Base-by-base conservation (phyloP, 2,888 invertebrate species). In the Cacoxenus indagator region DNA sequence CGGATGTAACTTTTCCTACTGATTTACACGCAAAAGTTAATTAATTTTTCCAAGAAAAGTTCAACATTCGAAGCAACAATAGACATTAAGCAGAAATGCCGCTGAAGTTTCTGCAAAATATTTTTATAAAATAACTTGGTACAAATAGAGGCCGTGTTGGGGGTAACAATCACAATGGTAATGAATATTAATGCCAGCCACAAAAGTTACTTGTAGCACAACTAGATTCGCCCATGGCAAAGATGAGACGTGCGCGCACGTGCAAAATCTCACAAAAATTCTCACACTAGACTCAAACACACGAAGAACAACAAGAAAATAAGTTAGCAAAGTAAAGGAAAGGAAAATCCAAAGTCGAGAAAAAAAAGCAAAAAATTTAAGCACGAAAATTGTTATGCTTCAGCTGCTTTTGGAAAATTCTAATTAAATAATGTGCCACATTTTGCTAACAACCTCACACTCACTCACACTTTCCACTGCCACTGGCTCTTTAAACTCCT, bases 211-310 rank as follows among this genome's bases (percentile, higher is more conserved):
- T 73, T 77, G 74, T 78, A 80, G 81, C 80, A 82, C 81, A 81
- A 82, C 81, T 80, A 79, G n/a, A n/a, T n/a, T n/a, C n/a, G n/a
- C n/a, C n/a, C 45, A 43, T n/a, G 45, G 45, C 45, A 43, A 43
- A 43, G 45, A 43, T n/a, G 14, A 43, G n/a, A n/a, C n/a, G 45
- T n/a, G n/a, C 11, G n/a, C 11, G 73, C 80, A 80, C 76, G 78
- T 80, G 80, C 80, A 66, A 78, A 82, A 78, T 76, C 74, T 78
- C 76, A 64, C 55, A 75, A 77, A 82, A 76, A 67, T 80, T 80
- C 80, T 75, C 80, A 82, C 75, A 77, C 71, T 69, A 59, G 70
- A 51, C 43, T 54, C 29, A n/a, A 26, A 57, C 57, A 31, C 51
- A 43, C 54, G 9, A 54, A 54, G 24, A 54, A 46, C 46, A 17